Percentiles rank a stretch among this genome's conserved stretches.
Evolutionary conservation across 2,888 invertebrate genomes (phyloP).

Genomic region (Microctonus hyperodae): DNA sequence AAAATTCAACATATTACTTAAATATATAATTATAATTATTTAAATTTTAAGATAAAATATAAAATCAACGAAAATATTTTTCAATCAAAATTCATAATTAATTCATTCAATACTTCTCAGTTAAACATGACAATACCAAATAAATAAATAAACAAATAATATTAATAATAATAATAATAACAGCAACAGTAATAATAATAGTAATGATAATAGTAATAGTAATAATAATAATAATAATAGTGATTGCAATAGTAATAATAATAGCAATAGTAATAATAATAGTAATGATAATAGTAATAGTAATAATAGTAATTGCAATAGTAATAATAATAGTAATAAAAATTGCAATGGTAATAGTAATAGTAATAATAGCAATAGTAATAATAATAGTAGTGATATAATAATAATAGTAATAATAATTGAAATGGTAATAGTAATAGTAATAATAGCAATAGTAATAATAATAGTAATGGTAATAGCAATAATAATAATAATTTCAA

Average conservation of each 20-base stretch:
- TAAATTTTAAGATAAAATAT: neutral
- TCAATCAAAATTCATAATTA: neutral
- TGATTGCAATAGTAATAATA: too few relatives aligned
- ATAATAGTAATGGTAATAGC: neutral
- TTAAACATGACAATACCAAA: too few relatives aligned
- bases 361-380: neutral
- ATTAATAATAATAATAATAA: neutral
- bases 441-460: neutral
- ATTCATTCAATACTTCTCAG: constrained; percentile 5
- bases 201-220: neutral
- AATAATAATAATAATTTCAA: too few relatives aligned
- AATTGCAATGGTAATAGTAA: neutral
- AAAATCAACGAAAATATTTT: neutral
- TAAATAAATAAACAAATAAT: too few relatives aligned
- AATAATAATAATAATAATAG: neutral
- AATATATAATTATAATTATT: neutral
- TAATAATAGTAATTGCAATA: neutral
- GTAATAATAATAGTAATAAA: neutral
- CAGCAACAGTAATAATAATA: too few relatives aligned
- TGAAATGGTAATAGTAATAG: neutral
- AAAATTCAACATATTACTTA: too few relatives aligned
- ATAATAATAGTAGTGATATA: constrained; percentile 2
- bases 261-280: too few relatives aligned
- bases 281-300: neutral
- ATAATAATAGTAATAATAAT: neutral